A percentile compares a stretch with the other conserved stretches of the same genome.
phyloP scores from a whole-genome alignment of 2,113 vertebrate genomes.

The Hoplias malabaricus region DNA sequence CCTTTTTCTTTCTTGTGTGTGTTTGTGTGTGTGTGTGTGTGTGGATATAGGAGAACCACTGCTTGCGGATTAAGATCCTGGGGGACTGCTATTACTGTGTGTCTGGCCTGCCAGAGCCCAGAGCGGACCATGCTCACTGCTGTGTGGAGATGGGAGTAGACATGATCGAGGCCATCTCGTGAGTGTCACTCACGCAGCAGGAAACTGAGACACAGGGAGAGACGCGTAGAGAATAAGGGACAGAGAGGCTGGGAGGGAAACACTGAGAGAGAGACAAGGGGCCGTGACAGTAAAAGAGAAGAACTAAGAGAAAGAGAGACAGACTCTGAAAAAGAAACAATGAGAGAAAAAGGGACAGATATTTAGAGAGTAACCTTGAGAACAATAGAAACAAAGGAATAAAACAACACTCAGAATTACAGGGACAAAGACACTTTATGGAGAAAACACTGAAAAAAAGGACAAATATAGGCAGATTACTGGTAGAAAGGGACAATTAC shows the following conservation, averaged over 20 bases:
- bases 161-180: constrained; percentile 98
- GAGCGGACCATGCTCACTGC: constrained; percentile 94
- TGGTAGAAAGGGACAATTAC: not conserved
- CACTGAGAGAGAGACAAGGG: not conserved
- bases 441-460: not conserved
- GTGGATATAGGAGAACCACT: constrained; percentile 87
- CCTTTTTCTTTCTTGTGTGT: not conserved
- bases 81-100: constrained; percentile 97
- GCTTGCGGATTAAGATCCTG: constrained; percentile 93
- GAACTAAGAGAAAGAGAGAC: not conserved
- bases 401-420: too few species aligned
- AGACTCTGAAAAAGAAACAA: not conserved
- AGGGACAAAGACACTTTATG: too few species aligned
- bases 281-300: not conserved
- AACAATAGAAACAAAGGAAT: too few species aligned
- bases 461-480: too few species aligned
- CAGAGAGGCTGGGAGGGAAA: not conserved
- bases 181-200: constrained; percentile 62
- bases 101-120: constrained; percentile 88
- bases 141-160: constrained; percentile 97
- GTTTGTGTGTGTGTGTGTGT: constrained; percentile 2
- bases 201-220: not conserved
- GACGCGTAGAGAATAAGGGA: not conserved
- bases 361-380: too few species aligned
- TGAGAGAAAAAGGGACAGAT: not conserved